Percentiles rank a stretch among this genome's conserved stretches.
Evolutionary conservation across 2,797 vertebrate genomes (phyloP).

Genomic region (Cyclura pinguis): DNA sequence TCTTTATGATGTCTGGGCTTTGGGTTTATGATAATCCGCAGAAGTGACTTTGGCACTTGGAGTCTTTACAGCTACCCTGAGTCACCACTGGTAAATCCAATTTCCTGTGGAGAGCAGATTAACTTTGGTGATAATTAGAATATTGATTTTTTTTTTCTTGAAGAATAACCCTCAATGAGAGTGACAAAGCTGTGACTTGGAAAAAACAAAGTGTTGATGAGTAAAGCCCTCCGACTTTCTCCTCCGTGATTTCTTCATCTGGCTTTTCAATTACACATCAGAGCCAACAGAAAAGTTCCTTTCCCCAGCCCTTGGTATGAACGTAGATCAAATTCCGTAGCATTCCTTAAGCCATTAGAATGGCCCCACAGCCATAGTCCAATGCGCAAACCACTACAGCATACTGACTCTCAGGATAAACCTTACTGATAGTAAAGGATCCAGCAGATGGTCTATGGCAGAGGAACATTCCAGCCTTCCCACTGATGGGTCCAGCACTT

Average conservation of each 20-base stretch:
- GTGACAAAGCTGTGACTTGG: not conserved
- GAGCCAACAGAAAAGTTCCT: not conserved
- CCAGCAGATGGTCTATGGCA: too few relatives aligned
- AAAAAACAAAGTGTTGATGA: too few relatives aligned
- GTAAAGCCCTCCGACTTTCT: not conserved
- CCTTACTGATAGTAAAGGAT: too few relatives aligned
- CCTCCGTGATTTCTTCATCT: not conserved
- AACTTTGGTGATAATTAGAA: constrained; percentile 13
- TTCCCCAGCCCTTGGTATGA: too few relatives aligned
- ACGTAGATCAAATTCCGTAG: not conserved
- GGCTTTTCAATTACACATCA: not conserved
- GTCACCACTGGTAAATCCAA: constrained; percentile 1
- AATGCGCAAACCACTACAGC: too few relatives aligned
- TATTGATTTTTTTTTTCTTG: not conserved
- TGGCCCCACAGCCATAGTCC: not conserved
- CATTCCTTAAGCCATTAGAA: not conserved
- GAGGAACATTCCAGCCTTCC: too few relatives aligned
- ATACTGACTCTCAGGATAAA: too few relatives aligned
- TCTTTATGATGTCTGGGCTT: not conserved
- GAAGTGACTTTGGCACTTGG: not conserved
- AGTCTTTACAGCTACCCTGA: not conserved
- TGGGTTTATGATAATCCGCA: not conserved
- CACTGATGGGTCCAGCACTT: too few relatives aligned
- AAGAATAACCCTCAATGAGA: not conserved
- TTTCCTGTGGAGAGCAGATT: not conserved